phyloP scores from a whole-genome alignment of 1,140 invertebrate species.

The Dreissena rostriformis region DNA sequence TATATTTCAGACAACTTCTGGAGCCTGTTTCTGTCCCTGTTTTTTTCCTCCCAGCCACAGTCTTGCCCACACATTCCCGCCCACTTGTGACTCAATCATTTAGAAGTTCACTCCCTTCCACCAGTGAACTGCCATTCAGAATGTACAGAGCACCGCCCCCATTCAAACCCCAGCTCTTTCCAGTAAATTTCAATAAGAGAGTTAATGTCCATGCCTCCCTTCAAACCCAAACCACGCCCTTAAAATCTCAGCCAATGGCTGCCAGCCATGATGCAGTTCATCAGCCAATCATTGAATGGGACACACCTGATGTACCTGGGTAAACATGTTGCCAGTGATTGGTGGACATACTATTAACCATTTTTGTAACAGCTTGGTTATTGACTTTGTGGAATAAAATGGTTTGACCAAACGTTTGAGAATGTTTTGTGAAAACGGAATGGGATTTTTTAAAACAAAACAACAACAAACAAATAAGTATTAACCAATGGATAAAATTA shows the following conservation, averaged over 20 bases:
- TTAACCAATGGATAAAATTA: too few relatives aligned
- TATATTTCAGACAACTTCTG: slow-evolving; percentile 49
- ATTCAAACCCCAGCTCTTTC: slow-evolving; percentile 45
- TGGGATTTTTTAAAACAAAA: too few relatives aligned
- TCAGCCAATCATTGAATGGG: slow-evolving; percentile 52
- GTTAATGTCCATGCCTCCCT: background rate
- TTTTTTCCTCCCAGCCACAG: slow-evolving; percentile 11
- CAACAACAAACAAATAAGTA: too few relatives aligned
- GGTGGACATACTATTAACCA: background rate
- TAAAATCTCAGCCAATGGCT: slow-evolving; percentile 45
- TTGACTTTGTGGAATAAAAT: too few relatives aligned
- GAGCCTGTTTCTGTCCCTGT: slow-evolving; percentile 36
- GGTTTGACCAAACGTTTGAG: too few relatives aligned
- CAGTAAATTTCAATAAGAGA: slow-evolving; percentile 27
- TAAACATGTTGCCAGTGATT: slow-evolving; percentile 12
- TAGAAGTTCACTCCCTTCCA: slow-evolving; percentile 1
- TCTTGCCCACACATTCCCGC: slow-evolving; percentile 10
- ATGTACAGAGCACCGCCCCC: slow-evolving; percentile 42
- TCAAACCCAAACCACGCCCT: background rate
- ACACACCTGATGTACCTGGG: slow-evolving; percentile 20
- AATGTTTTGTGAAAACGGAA: too few relatives aligned
- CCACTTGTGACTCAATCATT: slow-evolving; percentile 23
- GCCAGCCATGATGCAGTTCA: slow-evolving; percentile 36
- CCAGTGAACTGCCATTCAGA: slow-evolving; percentile 29
- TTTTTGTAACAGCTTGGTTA: too few relatives aligned